Evolutionary conservation across 2,797 vertebrate genomes (phyloP).

Genomic region (Premnoplex brunnescens): DNA sequence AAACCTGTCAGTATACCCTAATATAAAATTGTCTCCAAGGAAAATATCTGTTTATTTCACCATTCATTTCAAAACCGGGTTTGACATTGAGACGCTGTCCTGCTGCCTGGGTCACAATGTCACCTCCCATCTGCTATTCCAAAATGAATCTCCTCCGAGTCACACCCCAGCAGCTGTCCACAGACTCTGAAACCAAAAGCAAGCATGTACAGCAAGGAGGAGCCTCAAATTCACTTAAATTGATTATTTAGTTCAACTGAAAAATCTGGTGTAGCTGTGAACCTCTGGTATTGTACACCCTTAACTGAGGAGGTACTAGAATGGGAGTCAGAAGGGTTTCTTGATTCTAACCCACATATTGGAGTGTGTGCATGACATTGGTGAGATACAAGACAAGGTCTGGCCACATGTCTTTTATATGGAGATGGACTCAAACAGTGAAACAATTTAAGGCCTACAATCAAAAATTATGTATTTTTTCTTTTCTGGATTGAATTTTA

Average conservation of each 20-base stretch:
- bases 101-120: background rate
- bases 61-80: background rate
- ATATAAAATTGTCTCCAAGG: background rate
- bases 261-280: background rate
- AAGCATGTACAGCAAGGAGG: background rate
- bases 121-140: background rate
- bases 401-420: background rate
- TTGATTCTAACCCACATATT: background rate
- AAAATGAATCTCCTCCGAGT: background rate
- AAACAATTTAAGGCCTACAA: background rate
- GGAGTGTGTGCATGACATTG: background rate
- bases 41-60: background rate
- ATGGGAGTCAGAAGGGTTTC: background rate
- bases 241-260: background rate
- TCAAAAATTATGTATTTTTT: accelerated
- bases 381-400: background rate
- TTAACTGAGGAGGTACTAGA: background rate
- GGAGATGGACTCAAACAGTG: background rate
- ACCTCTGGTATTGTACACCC: background rate
- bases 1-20: background rate
- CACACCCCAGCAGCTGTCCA: background rate
- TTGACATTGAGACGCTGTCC: background rate
- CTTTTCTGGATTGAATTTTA: background rate
- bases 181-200: background rate
- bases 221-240: background rate